Evolutionary conservation across 2,888 invertebrate species (phyloP), one percentile per base, ranked within the genome.

Genomic region (Lycia hirtaria): DNA sequence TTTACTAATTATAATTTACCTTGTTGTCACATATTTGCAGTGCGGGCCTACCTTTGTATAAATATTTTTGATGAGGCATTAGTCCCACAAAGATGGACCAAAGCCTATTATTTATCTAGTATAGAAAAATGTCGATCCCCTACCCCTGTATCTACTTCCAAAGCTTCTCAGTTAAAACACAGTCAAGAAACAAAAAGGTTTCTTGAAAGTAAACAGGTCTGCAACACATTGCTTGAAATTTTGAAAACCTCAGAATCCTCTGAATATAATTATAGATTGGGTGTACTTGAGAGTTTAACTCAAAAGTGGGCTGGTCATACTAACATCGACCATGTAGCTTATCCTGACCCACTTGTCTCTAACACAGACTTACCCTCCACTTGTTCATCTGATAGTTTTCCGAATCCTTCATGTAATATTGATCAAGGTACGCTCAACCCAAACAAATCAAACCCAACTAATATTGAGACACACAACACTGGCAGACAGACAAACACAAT

Each of bases 1-100:
- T 28, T 40, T 30, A 38, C 14, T 6, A 49, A 28, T 20, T 32
- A 49, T 28, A 49, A 30, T 38, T 40, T 40, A 15, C 40, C 38
- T 38, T 28, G 49, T 49, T 38, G 20, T 28, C 28, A 49, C 9
- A 19, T 32, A 38, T 40, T 38, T 30, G 30, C 37, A 38, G 9
- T 40, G 47, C n/a, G n/a, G n/a, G n/a, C 24, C 9, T 24, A 33
- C n/a, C 45, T 33, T 14, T 10, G 14, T 33, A 22, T 15, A 47
- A 19, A 22, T 35, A 24, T 47, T 24, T 47, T 35, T 24, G 20
- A 20, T 37, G 20, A 37, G n/a, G 20, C 12, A 12, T 32, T 45
- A 32, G 24, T 35, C 24, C 22, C 35, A 24, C 19, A 24, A 47
- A 35, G 7, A 37, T 37, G 20, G 37, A 19, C 37, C n/a, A 19